Base-by-base conservation (phyloP, 2,888 invertebrate species). In the Scaptomyza caliginosa region DNA sequence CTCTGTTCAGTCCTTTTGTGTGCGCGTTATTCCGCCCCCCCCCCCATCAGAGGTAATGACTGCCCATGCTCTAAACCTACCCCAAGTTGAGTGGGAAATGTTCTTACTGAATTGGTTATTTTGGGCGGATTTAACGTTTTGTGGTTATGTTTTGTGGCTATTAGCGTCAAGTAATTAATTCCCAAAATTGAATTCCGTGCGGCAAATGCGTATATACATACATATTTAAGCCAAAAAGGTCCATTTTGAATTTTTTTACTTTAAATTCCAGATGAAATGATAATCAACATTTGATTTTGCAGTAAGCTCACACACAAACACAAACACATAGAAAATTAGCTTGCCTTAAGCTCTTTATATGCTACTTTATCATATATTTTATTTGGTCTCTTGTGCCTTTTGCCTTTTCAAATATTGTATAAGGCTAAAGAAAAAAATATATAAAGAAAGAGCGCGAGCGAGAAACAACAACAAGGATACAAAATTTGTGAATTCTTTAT, bases 111-210 rank as follows among this genome's bases (percentile, higher is more conserved):
- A 66, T 71, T 74, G 67, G 63, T 67, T 63, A 57, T 74, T 71
- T 67, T 34, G 32, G 3, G 48, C n/a, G 60, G 48, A 55, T 60
- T 62, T 46, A 42, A 42, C 39, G 24, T 48, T 55, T 55, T 49
- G 67, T 46, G 72, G 72, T 59, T 72, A 60, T 67, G 63, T 67
- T 74, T 30, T 72, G 75, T 46, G 76, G 74, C 67, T 65, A 59
- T 75, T 69, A 59, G 59, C 43, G 62, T 73, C 65, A 51, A 76
- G 76, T 66, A 73, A 75, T 75, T 75, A 75, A 75, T 65, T 38
- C 34, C 39, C 34, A 4, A 48, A 65, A 65, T 67, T 67, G 36
- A 67, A 67, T 67, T 66, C 50, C 45, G 42, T 63, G 65, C 28
- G 51, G 43, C 10, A 52, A 64, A 40, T 46, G 50, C 42, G 40